phyloP scores from a whole-genome alignment of 2,888 invertebrate species.

The Eupeodes latifasciatus region DNA sequence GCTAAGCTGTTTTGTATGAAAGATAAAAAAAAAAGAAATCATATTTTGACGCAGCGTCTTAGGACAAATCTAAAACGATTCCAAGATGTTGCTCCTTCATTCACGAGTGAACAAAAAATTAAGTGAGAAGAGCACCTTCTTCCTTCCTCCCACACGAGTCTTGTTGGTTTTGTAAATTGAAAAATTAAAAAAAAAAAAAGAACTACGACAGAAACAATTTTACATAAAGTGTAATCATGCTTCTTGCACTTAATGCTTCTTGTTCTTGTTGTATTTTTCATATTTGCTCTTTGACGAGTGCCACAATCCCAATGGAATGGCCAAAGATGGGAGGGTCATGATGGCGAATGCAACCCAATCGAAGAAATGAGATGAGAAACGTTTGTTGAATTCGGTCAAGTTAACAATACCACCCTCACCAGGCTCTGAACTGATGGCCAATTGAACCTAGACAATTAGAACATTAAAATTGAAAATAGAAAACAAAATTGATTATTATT shows the following conservation, averaged over 20 bases:
- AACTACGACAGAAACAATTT: not conserved
- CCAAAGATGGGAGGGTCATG: conserved; percentile 97
- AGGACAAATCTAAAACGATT: conserved; percentile 82
- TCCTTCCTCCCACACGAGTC: conserved; percentile 47
- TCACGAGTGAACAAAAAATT: conserved; percentile 38
- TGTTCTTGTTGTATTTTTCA: conserved; percentile 90
- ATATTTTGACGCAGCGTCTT: conserved; percentile 60
- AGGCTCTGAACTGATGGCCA: conserved; percentile 93
- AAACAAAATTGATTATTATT: conserved; percentile 77
- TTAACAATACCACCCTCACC: conserved; percentile 98
- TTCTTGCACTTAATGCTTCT: conserved; percentile 85
- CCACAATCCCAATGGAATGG: conserved; percentile 97
- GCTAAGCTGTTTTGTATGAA: conserved; percentile 38
- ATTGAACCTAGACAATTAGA: conserved; percentile 86
- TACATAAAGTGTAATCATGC: not conserved
- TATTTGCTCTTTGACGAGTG: conserved; percentile 97
- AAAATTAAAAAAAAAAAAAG: conserved; percentile 31
- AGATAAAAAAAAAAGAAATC: conserved; percentile 36
- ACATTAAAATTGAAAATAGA: not conserved
- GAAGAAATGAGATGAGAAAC: conserved; percentile 98
- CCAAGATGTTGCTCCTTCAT: conserved; percentile 60
- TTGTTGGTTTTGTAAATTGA: conserved; percentile 41
- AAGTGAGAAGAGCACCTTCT: conserved; percentile 36
- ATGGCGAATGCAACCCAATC: conserved; percentile 99
- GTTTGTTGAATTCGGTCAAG: conserved; percentile 96